These are phyloP conservation scores for Furnarius figulus DNA, from an alignment of 2,113 vertebrate genomes.

Conservation along the genomic window DNA sequence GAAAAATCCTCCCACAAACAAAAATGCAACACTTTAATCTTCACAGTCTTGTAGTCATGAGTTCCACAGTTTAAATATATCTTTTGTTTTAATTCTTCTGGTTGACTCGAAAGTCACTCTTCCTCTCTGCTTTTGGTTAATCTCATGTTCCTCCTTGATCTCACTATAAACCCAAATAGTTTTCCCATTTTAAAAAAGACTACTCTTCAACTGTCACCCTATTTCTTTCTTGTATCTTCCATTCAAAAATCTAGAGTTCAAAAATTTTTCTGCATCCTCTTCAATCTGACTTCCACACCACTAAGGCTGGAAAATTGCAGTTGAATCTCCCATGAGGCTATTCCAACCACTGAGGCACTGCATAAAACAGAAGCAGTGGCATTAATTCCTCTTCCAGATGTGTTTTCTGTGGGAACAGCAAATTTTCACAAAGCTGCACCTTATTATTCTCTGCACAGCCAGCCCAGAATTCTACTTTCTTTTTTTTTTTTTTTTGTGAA, in stretches of 20 bases:
- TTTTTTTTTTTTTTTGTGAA: neutral
- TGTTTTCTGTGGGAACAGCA: slow-evolving; percentile 15
- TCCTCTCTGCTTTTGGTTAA: neutral
- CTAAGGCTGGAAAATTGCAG: neutral
- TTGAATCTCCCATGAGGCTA: neutral
- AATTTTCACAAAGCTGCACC: slow-evolving; percentile 27
- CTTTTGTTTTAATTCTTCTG: neutral
- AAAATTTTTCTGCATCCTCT: neutral
- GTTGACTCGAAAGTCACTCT: neutral
- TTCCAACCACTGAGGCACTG: slow-evolving; percentile 3
- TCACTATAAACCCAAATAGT: neutral
- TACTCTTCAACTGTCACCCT: neutral
- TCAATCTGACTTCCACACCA: neutral
- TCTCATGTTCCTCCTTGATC: neutral
- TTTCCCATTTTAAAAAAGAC: neutral
- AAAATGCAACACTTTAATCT: neutral
- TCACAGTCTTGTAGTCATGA: neutral
- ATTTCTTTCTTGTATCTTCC: neutral
- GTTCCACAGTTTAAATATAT: neutral
- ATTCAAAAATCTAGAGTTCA: neutral
- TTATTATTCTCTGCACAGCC: slow-evolving; percentile 4
- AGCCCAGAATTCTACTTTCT: neutral
- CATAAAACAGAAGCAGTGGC: slow-evolving; percentile 2
- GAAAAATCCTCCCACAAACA: rapidly evolving
- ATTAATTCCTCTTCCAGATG: slow-evolving; percentile 35